A percentile compares a stretch with the other conserved stretches of the same genome.
Evolutionary conservation across 2,888 invertebrate species (phyloP).

Genomic region (Myathropa florea): DNA sequence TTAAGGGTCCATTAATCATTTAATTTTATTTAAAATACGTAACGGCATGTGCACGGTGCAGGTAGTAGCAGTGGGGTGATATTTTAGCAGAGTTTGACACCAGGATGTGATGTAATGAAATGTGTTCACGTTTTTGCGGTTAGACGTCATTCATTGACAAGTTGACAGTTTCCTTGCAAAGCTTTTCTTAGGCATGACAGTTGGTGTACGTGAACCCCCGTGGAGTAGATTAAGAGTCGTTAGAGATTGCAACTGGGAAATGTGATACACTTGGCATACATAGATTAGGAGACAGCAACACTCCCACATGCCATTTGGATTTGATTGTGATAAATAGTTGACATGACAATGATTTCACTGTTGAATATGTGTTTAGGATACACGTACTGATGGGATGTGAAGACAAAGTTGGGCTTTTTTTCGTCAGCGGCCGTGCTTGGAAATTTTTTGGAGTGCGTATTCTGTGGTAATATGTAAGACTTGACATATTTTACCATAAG

Average conservation of each 20-base stretch:
- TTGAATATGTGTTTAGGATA: no score
- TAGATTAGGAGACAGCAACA: background rate
- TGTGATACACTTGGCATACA: background rate
- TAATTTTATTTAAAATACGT: background rate
- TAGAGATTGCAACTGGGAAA: background rate
- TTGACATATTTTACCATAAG: no score
- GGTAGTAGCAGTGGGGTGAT: background rate
- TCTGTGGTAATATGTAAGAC: no score
- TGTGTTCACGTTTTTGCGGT: background rate
- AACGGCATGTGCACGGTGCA: background rate
- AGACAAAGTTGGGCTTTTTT: no score
- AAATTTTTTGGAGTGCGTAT: no score
- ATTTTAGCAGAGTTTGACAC: background rate
- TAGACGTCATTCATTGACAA: background rate
- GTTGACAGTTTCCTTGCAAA: background rate
- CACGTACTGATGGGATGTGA: no score
- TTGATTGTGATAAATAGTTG: background rate
- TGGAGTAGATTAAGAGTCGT: background rate
- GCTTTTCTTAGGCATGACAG: background rate
- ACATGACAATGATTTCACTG: background rate
- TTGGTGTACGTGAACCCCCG: background rate
- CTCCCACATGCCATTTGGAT: background rate
- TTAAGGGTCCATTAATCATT: slow-evolving; percentile 18
- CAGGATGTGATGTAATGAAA: background rate
- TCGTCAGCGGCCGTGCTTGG: no score